phyloP scores from a whole-genome alignment of 2,888 invertebrate species.

The Lobophora halterata region DNA sequence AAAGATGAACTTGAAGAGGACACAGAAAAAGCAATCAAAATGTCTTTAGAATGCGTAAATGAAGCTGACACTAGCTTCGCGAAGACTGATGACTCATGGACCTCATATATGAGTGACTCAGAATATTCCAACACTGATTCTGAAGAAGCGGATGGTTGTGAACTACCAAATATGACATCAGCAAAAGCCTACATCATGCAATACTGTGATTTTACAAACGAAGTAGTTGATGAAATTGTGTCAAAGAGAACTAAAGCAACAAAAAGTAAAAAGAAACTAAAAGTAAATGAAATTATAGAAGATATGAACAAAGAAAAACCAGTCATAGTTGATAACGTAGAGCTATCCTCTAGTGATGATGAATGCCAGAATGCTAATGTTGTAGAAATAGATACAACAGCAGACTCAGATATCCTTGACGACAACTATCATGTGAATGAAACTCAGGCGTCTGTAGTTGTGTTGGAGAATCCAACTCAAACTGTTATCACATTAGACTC shows the following conservation, averaged over 20 bases:
- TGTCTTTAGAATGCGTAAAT: conserved; percentile 78
- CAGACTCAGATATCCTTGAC: conserved; percentile 17
- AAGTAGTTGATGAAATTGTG: conserved; percentile 83
- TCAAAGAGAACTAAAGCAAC: conserved; percentile 35
- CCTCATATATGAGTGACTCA: conserved; percentile 62
- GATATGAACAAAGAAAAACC: conserved; percentile 63
- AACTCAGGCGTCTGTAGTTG: conserved; percentile 54
- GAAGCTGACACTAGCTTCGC: conserved; percentile 51
- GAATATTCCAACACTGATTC: conserved; percentile 63
- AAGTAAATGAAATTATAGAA: conserved; percentile 57
- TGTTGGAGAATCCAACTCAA: conserved; percentile 43
- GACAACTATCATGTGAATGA: too few relatives aligned
- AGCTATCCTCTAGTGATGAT: conserved; percentile 62
- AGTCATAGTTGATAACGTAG: conserved; percentile 55
- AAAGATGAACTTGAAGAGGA: conserved; percentile 75
- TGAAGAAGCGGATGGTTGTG: conserved; percentile 68
- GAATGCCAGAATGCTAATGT: conserved; percentile 45
- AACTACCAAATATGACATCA: conserved; percentile 72
- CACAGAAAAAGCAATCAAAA: conserved; percentile 80
- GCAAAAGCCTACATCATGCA: conserved; percentile 88
- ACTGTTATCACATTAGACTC: conserved; percentile 55
- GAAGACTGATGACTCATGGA: conserved; percentile 73
- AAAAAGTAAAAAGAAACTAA: conserved; percentile 43
- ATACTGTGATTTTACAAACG: conserved; percentile 87
- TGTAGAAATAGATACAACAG: conserved; percentile 20